A percentile compares a stretch with the other conserved stretches of the same genome.
Evolutionary conservation across 2,888 invertebrate genomes (phyloP).

Genomic region (Cryptophagus acutangulus): DNA sequence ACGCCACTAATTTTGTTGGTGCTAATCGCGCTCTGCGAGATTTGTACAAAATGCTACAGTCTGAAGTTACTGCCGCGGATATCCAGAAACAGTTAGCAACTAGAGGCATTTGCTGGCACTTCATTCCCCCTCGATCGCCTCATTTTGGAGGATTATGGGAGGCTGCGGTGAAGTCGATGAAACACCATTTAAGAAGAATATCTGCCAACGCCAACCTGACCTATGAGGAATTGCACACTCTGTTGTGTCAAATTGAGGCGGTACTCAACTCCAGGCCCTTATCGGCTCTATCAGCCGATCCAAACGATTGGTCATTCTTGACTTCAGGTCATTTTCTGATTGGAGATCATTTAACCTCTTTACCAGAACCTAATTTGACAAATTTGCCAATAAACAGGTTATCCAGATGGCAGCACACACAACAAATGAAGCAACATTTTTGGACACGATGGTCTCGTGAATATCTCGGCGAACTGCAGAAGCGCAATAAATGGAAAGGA

Average conservation of each 20-base stretch:
- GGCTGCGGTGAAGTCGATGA: neutral
- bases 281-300: neutral
- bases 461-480: neutral
- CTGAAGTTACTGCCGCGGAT: too few species aligned
- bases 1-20: constrained; percentile 19
- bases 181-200: neutral
- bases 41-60: too few species aligned
- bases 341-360: neutral
- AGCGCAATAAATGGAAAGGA: neutral
- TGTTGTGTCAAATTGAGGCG: neutral
- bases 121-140: neutral
- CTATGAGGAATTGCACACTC: neutral
- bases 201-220: neutral
- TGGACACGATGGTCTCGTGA: neutral
- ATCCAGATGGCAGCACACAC: neutral
- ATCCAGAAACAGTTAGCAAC: too few species aligned
- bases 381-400: neutral
- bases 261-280: neutral
- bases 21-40: constrained; percentile 15
- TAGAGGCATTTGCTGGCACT: too few species aligned
- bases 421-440: neutral
- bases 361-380: neutral
- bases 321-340: constrained; percentile 3
- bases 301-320: neutral
- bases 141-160: constrained; percentile 1